phyloP scores from a whole-genome alignment of 30 jellyfish, hydroid and myxozoan genomes.

The Chrysaora quinquecirrha region DNA sequence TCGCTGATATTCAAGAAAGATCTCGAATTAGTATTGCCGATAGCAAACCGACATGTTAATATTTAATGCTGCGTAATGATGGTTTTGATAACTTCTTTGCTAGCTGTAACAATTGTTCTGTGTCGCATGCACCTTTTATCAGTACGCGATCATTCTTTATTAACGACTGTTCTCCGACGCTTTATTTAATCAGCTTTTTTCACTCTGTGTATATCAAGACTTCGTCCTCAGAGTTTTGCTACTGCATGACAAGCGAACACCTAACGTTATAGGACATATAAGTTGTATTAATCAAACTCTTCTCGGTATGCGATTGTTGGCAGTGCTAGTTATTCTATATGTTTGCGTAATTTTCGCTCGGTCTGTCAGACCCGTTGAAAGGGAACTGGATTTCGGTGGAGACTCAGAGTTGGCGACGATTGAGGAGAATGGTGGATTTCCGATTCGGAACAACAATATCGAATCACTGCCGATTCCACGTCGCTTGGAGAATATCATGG shows the following conservation, averaged over 20 bases:
- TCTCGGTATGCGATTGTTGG: too few relatives aligned
- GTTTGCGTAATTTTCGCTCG: too few relatives aligned
- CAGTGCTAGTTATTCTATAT: too few relatives aligned
- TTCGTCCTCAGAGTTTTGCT: not conserved
- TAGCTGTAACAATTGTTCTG: not conserved
- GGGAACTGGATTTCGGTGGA: too few relatives aligned
- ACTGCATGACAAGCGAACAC: not conserved
- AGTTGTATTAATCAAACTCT: not conserved
- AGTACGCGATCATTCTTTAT: not conserved
- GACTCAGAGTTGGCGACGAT: too few relatives aligned
- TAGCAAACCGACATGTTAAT: slow-evolving; percentile 41
- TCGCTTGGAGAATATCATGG: too few relatives aligned
- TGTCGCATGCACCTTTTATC: not conserved
- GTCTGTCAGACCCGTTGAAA: too few relatives aligned
- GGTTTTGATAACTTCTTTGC: not conserved
- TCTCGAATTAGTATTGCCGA: slow-evolving; percentile 9
- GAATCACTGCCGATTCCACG: too few relatives aligned
- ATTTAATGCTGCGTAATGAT: slow-evolving; percentile 11
- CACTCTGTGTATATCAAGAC: not conserved
- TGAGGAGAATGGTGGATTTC: too few relatives aligned
- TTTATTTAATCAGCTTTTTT: not conserved
- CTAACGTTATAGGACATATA: not conserved
- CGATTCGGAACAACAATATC: too few relatives aligned
- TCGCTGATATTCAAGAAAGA: not conserved
- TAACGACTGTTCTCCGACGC: not conserved